phyloP scores from a whole-genome alignment of 2,888 invertebrate species.

The Tetheella fluctuosa region DNA sequence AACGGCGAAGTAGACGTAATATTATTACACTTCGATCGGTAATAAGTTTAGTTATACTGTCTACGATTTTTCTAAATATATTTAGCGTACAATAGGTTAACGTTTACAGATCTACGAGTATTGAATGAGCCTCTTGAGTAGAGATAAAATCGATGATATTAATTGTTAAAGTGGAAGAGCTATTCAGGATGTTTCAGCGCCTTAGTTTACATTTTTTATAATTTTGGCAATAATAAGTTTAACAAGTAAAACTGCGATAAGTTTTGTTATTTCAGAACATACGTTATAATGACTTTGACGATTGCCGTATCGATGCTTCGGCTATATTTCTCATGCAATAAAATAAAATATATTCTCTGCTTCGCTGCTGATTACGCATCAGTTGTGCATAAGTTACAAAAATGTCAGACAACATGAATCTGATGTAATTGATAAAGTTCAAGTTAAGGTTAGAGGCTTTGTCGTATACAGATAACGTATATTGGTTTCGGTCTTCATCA shows the following conservation, averaged over 20 bases:
- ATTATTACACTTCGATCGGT: slow-evolving; percentile 60
- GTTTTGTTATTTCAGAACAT: slow-evolving; percentile 14
- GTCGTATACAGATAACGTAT: slow-evolving; percentile 36
- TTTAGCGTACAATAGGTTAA: slow-evolving; percentile 73
- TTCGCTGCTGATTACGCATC: slow-evolving; percentile 41
- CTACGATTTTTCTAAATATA: slow-evolving; percentile 67
- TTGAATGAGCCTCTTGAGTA: slow-evolving; percentile 53
- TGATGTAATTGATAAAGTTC: slow-evolving; percentile 34
- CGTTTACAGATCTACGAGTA: slow-evolving; percentile 58
- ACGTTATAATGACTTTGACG: slow-evolving; percentile 9
- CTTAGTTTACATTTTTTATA: slow-evolving; percentile 34
- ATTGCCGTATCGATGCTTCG: slow-evolving; percentile 31
- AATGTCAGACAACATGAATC: slow-evolving; percentile 26
- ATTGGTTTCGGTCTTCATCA: slow-evolving; percentile 49
- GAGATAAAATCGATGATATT: slow-evolving; percentile 42
- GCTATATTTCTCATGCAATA: slow-evolving; percentile 45
- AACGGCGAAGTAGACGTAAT: slow-evolving; percentile 54
- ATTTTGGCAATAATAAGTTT: slow-evolving; percentile 33
- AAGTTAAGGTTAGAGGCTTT: slow-evolving; percentile 50
- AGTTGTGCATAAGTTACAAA: slow-evolving; percentile 30
- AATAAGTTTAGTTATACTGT: slow-evolving; percentile 69
- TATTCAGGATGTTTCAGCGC: slow-evolving; percentile 45
- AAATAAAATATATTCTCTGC: slow-evolving; percentile 48
- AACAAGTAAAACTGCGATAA: slow-evolving; percentile 46
- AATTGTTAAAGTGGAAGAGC: slow-evolving; percentile 38